Evolutionary conservation across 2,888 invertebrate species (phyloP), one percentile per base, ranked within the genome.

Genomic region (Ennomos erosarius): DNA sequence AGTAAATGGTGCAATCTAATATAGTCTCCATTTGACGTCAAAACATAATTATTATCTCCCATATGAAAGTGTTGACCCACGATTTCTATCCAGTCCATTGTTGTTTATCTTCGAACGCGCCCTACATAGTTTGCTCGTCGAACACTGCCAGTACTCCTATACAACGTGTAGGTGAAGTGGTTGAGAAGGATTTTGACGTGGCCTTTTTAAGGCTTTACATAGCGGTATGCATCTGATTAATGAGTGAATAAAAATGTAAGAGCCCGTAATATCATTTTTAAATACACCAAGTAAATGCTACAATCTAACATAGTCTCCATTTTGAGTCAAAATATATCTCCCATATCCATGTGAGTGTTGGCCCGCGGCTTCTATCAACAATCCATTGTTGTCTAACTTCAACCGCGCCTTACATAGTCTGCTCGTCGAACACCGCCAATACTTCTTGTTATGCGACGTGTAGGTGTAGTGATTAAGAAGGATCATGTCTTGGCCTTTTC

Each of bases 291-390:
- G 1, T 26, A 26, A 26, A 6, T 1, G 26, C 26, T 26, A 26
- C 26, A 26, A 26, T 1, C 51, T 37, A 40, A 37, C 1, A 36
- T 39, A 55, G 12, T 51, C 9, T 10, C 48, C 51, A 42, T n/a
- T 8, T 3, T 9, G n/a, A 34, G 40, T 38, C 3, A 45, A 34
- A 0, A 40, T 45, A 49, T n/a, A 12, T 34, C 9, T 34, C 9
- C 51, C 45, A 26, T 26, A 26, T 3, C 9, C 36, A 48, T 64
- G 64, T 10, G 8, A 9, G 47, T 64, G 64, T 9, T 3, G 0
- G 6, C 47, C 58, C 1, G 9, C n/a, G 8, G 37, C 9, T 10
- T 8, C 35, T 5, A 40, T 9, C 0, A 60, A 36, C 10, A 10
- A 13, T 6, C 36, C 34, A 5, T 48, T 13, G 4, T 42, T 5